A percentile compares a stretch with the other conserved stretches of the same genome.
Evolutionary conservation across 2,888 invertebrate genomes (phyloP).

Genomic region (Nyleta sp.): DNA sequence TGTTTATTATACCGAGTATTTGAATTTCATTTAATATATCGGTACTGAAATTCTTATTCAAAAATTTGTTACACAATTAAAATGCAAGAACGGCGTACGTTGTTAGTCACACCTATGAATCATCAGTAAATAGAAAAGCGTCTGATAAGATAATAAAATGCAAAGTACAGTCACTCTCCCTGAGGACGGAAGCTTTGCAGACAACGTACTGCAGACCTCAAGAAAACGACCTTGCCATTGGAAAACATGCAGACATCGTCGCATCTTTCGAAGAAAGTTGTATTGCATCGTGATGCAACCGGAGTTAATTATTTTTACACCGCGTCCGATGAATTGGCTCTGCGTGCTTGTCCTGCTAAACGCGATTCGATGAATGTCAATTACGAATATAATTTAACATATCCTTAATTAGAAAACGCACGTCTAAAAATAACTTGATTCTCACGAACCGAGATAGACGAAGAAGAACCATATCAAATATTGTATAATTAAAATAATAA

Average conservation of each 20-base stretch:
- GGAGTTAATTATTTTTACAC: slow-evolving; percentile 61
- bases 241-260: slow-evolving; percentile 77
- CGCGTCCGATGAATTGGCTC: slow-evolving; percentile 38
- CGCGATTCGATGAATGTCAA: slow-evolving; percentile 42
- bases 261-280: slow-evolving; percentile 75
- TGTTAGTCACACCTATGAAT: slow-evolving; percentile 44
- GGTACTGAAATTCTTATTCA: too few species aligned
- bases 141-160: slow-evolving; percentile 53
- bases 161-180: slow-evolving; percentile 50
- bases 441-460: too few species aligned
- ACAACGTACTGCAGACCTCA: slow-evolving; percentile 71
- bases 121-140: slow-evolving; percentile 27
- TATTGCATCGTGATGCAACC: slow-evolving; percentile 61
- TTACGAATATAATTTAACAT: slow-evolving; percentile 40
- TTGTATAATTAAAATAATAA: too few species aligned
- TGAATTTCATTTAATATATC: too few species aligned
- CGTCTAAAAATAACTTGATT: slow-evolving; percentile 22
- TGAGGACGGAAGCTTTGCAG: slow-evolving; percentile 74
- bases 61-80: slow-evolving; percentile 32
- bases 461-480: too few species aligned
- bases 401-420: slow-evolving; percentile 23
- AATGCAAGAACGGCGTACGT: slow-evolving; percentile 23
- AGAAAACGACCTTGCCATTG: slow-evolving; percentile 76
- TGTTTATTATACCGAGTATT: too few species aligned
- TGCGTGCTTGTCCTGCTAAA: slow-evolving; percentile 44